phyloP scores from a whole-genome alignment of 2,797 vertebrate genomes.

The Mus spretus region DNA sequence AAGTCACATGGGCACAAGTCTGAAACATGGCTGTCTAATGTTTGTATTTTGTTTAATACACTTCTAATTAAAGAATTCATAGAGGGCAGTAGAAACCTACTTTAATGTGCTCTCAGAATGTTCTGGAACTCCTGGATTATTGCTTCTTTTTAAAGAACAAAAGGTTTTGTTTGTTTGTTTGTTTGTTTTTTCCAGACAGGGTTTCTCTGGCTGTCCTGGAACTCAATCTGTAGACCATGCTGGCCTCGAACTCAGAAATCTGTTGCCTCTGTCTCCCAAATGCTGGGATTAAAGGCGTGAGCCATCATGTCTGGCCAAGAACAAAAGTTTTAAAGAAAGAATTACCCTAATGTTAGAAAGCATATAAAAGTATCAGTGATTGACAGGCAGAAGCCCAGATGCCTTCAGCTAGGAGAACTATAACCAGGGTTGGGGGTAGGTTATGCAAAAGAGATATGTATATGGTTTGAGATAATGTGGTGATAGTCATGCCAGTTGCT shows the following conservation, averaged over 20 bases:
- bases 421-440: background rate
- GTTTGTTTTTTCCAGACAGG: no score
- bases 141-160: background rate
- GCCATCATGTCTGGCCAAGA: background rate
- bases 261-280: no score
- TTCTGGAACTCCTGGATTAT: background rate
- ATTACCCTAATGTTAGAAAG: background rate
- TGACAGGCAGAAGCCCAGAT: background rate
- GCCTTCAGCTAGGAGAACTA: background rate
- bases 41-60: conserved; percentile 34
- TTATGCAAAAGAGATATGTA: background rate
- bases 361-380: background rate
- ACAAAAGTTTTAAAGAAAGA: background rate
- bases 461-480: background rate
- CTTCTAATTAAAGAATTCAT: conserved; percentile 33
- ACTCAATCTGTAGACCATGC: no score
- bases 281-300: no score
- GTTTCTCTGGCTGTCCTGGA: no score
- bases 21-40: conserved; percentile 10
- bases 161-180: background rate
- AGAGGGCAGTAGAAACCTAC: background rate
- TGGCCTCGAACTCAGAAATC: no score
- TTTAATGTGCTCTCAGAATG: background rate
- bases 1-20: conserved; percentile 38
- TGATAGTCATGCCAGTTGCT: background rate